A percentile compares a stretch with the other conserved stretches of the same genome.
Evolutionary conservation across 2,888 invertebrate genomes (phyloP).

Genomic region (Drosophila histrio): DNA sequence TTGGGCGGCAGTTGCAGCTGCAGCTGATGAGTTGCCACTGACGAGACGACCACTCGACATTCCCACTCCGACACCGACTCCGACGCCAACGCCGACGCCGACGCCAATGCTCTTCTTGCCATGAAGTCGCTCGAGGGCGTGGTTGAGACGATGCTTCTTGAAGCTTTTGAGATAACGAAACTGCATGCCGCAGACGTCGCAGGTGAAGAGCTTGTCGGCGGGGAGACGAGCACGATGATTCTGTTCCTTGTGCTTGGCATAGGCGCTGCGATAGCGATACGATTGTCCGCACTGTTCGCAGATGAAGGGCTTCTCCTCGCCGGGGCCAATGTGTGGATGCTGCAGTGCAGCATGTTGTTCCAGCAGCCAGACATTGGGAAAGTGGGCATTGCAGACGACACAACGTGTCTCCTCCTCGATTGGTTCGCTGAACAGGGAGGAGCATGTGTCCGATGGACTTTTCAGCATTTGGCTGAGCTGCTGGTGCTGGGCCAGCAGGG

Average conservation of each 20-base stretch:
- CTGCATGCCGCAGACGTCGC: constrained; percentile 96
- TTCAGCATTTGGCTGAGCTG: constrained; percentile 77
- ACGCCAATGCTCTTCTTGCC: constrained; percentile 86
- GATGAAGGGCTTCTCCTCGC: constrained; percentile 94
- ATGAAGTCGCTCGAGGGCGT: constrained; percentile 92
- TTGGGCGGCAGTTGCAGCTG: constrained; percentile 34
- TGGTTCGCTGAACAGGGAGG: constrained; percentile 82
- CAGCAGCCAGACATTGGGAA: constrained; percentile 94
- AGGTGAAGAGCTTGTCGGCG: constrained; percentile 95
- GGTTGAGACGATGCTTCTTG: constrained; percentile 94
- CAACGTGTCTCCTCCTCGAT: constrained; percentile 87
- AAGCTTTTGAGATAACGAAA: constrained; percentile 95
- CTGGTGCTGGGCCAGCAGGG: constrained; percentile 75
- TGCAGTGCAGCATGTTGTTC: constrained; percentile 94
- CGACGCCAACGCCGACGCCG: constrained; percentile 23
- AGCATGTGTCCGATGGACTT: constrained; percentile 79
- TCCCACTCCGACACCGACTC: constrained; percentile 22
- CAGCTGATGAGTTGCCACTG: constrained; percentile 6
- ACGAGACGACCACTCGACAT: constrained; percentile 1
- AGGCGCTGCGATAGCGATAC: constrained; percentile 94
- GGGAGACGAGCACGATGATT: constrained; percentile 94
- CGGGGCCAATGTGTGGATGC: constrained; percentile 88
- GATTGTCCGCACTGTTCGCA: constrained; percentile 96
- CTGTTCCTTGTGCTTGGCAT: constrained; percentile 93
- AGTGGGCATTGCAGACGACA: constrained; percentile 93